Base-by-base conservation (phyloP, 35 echinoderm and acorn worm species). In the Chiridota heheva region DNA sequence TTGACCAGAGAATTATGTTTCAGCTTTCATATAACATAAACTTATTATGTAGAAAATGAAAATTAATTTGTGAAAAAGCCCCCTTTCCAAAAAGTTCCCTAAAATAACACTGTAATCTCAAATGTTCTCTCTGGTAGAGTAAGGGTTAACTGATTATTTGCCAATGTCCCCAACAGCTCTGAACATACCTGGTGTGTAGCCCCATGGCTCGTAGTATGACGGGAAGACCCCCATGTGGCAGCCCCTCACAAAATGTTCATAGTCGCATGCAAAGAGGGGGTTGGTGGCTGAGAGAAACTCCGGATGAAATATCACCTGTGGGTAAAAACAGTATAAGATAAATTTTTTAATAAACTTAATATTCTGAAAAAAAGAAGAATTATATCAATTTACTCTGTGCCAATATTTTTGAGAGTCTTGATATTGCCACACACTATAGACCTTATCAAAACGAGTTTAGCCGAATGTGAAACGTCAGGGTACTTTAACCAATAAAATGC, bases 191-290 rank as follows among this genome's bases (percentile, higher is more conserved):
- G 95, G 95, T 45, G 95, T 98, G 49, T 91, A 98, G 2, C 95
- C 95, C 95, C 95, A 98, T 4, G 95, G 89, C 81, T 98, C 95
- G 68, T 98, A 98, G 44, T 98, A 98, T 0, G 95, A 98, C 7
- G 95, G 95, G 48, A 98, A 98, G 32, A 98, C 95, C 4, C 95
- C 95, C 1, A 98, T 73, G 82, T 98, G 95, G 51, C 95, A 98
- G 12, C 95, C 95, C 18, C 95, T 61, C 1, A 98, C 89, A 82
- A 91, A 91, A 40, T 98, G 89, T 45, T 91, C 89, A 77, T 98
- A 98, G 76, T 98, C 95, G 70, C 88, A 91, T 13, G 95, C 95
- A 86, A 98, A 98, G 24, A 98, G 85, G 28, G 95, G 95, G 51
- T 98, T 98, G 7, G 95, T 98, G 4, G 95, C 84, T 28, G 95